Evolutionary conservation across 2,888 invertebrate genomes (phyloP).

Genomic region (Pyrochroa serraticornis): DNA sequence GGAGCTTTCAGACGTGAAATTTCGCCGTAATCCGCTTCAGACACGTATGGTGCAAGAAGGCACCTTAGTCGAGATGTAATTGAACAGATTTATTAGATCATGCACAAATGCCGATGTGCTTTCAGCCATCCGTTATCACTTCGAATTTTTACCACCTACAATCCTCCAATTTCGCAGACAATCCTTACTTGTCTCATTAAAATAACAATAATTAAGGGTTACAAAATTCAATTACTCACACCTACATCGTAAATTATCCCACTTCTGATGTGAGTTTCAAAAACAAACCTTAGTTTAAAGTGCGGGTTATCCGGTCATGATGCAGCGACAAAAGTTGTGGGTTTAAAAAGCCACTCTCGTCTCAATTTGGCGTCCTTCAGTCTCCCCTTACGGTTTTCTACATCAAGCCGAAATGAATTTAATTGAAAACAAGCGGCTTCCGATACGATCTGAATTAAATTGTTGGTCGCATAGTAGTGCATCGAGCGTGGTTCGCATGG

Average conservation of each 20-base stretch:
- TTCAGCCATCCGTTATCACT: background rate
- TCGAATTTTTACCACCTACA: too few relatives aligned
- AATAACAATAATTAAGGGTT: too few relatives aligned
- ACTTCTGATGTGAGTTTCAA: too few relatives aligned
- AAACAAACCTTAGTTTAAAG: too few relatives aligned
- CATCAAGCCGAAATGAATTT: conserved; percentile 45
- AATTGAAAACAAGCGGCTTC: conserved; percentile 52
- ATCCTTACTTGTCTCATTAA: too few relatives aligned
- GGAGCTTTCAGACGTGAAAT: conserved; percentile 5
- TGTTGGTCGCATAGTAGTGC: conserved; percentile 41
- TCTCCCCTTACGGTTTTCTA: conserved; percentile 36
- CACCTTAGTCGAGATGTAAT: conserved; percentile 27
- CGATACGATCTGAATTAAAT: conserved; percentile 48
- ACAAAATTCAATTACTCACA: too few relatives aligned
- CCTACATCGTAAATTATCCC: too few relatives aligned
- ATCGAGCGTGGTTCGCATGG: conserved; percentile 42
- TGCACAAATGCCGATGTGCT: conserved; percentile 20
- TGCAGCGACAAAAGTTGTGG: too few relatives aligned
- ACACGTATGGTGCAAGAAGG: background rate
- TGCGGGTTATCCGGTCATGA: too few relatives aligned
- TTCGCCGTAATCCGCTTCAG: conserved; percentile 12
- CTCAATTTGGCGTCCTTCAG: background rate
- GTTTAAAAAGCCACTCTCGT: too few relatives aligned
- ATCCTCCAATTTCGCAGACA: too few relatives aligned
- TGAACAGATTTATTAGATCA: conserved; percentile 36